Evolutionary conservation across 2,888 invertebrate species (phyloP).

Genomic region (Dynastes hyllus): DNA sequence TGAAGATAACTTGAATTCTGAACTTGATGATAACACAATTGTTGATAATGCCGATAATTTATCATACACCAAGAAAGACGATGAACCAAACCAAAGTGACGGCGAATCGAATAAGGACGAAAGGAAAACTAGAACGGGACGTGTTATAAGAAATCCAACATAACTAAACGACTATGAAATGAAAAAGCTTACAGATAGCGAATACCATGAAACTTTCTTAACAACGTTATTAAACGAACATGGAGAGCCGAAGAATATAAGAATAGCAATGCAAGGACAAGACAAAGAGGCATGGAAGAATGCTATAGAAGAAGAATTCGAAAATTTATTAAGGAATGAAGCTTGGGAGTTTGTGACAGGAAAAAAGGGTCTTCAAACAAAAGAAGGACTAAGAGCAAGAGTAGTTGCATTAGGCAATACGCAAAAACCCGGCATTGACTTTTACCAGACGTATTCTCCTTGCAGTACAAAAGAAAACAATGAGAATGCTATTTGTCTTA

Average conservation of each 20-base stretch:
- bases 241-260: neutral
- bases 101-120: neutral
- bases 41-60: neutral
- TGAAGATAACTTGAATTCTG: too few relatives aligned
- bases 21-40: neutral
- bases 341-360: neutral
- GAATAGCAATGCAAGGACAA: conserved; percentile 1
- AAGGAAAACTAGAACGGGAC: neutral
- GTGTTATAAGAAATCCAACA: neutral
- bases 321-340: conserved; percentile 39
- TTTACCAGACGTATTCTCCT: neutral
- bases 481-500: neutral
- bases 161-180: neutral
- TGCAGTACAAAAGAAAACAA: conserved; percentile 1
- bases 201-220: neutral
- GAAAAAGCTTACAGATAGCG: neutral
- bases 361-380: conserved; percentile 56
- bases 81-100: neutral
- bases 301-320: conserved; percentile 7
- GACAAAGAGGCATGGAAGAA: conserved; percentile 10
- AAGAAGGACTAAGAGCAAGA: conserved; percentile 52
- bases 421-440: neutral
- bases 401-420: conserved; percentile 9
- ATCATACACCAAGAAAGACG: neutral
- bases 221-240: neutral